Evolutionary conservation across 2,888 invertebrate genomes (phyloP).

Genomic region (Cephus sareptanus): DNA sequence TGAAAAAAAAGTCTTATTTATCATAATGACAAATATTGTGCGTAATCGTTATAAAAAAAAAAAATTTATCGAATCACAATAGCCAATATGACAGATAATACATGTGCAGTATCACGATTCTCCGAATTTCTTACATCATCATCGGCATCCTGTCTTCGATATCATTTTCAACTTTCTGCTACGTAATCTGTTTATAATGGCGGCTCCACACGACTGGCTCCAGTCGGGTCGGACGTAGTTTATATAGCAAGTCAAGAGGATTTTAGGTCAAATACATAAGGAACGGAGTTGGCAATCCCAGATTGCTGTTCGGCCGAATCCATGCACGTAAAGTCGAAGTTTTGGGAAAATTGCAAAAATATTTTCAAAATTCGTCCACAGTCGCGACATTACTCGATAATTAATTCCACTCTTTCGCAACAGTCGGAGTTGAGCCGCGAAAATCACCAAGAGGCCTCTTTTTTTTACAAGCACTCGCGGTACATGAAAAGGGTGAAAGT

Average conservation of each 20-base stretch:
- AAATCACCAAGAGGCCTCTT: background rate
- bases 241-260: background rate
- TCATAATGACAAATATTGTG: too few species aligned
- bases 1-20: too few species aligned
- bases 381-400: background rate
- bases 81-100: background rate
- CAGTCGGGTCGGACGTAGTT: background rate
- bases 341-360: background rate
- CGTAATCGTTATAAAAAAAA: background rate
- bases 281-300: background rate
- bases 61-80: background rate
- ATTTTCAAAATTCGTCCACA: background rate
- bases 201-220: background rate
- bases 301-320: background rate
- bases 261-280: background rate
- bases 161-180: background rate
- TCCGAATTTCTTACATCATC: background rate
- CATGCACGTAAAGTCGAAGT: background rate
- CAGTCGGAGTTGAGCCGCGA: background rate
- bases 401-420: background rate
- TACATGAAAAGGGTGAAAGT: background rate
- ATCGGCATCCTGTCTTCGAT: background rate
- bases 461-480: conserved; percentile 2
- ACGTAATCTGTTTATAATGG: background rate
- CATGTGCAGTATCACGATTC: background rate